A percentile compares a stretch with the other conserved stretches of the same genome.
Evolutionary conservation across 92 coral and sea anemone species (phyloP).

Genomic region (Muricea muricata): DNA sequence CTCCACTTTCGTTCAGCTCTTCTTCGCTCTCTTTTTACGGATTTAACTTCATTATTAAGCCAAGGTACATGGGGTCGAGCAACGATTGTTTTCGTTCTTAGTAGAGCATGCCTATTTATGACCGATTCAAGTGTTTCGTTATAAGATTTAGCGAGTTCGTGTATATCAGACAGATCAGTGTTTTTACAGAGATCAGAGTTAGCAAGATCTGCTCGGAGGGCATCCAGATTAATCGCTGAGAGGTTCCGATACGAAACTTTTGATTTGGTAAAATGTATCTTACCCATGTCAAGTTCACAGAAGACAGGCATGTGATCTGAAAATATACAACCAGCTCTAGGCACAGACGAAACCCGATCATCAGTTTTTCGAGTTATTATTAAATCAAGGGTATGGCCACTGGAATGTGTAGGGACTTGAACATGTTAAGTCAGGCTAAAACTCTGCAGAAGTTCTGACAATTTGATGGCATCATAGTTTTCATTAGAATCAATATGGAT

Average conservation of each 20-base stretch:
- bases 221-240: constrained; percentile 7
- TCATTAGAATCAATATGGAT: too few relatives aligned
- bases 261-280: not conserved
- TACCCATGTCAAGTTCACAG: not conserved
- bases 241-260: constrained; percentile 31
- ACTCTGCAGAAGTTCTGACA: not conserved
- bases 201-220: constrained; percentile 24
- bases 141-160: constrained; percentile 25
- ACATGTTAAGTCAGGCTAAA: not conserved
- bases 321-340: constrained; percentile 15
- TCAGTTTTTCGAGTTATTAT: constrained; percentile 9
- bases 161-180: too few relatives aligned
- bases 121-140: not conserved
- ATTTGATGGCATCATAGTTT: constrained; percentile 16
- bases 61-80: not conserved
- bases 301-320: constrained; percentile 41
- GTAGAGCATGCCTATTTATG: constrained; percentile 7
- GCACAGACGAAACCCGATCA: not conserved
- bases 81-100: not conserved
- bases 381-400: constrained; percentile 16
- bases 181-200: too few relatives aligned
- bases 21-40: not conserved
- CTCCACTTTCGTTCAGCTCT: too few relatives aligned
- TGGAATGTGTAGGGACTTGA: not conserved
- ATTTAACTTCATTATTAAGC: not conserved